phyloP scores from a whole-genome alignment of 1,140 invertebrate species.

The Ectropis grisescens region DNA sequence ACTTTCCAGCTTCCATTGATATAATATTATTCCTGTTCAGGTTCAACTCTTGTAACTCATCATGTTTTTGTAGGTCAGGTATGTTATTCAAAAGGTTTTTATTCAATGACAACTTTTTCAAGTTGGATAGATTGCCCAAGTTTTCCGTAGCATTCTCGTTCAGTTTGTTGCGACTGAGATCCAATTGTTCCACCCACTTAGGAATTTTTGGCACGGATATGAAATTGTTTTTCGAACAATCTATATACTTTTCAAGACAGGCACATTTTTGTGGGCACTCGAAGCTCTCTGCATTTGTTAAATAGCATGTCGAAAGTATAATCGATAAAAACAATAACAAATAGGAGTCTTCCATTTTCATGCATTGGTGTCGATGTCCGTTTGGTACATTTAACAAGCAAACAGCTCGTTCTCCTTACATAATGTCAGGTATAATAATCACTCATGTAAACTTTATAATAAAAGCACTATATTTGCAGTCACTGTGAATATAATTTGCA shows the following conservation, averaged over 20 bases:
- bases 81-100: slow-evolving; percentile 65
- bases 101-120: slow-evolving; percentile 69
- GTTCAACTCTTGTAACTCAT: slow-evolving; percentile 63
- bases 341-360: slow-evolving; percentile 61
- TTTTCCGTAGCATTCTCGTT: slow-evolving; percentile 40
- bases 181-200: slow-evolving; percentile 74
- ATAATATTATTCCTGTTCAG: slow-evolving; percentile 77
- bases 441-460: slow-evolving; percentile 15
- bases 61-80: slow-evolving; percentile 54
- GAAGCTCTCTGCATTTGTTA: slow-evolving; percentile 47
- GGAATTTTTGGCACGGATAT: slow-evolving; percentile 72
- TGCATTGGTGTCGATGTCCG: slow-evolving; percentile 44
- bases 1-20: slow-evolving; percentile 71
- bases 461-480: slow-evolving; percentile 13
- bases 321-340: slow-evolving; percentile 47
- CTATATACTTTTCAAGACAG: slow-evolving; percentile 71
- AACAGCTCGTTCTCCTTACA: slow-evolving; percentile 49
- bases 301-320: slow-evolving; percentile 38
- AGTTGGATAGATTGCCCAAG: slow-evolving; percentile 36
- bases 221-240: slow-evolving; percentile 73
- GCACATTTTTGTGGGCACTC: slow-evolving; percentile 72
- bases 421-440: slow-evolving; percentile 32
- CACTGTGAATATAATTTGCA: slow-evolving; percentile 31
- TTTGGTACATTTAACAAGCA: slow-evolving; percentile 36
- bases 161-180: slow-evolving; percentile 64